Evolutionary conservation across 2,888 invertebrate species (phyloP), one percentile per base, ranked within the genome.

Genomic region (Pteria penguin): DNA sequence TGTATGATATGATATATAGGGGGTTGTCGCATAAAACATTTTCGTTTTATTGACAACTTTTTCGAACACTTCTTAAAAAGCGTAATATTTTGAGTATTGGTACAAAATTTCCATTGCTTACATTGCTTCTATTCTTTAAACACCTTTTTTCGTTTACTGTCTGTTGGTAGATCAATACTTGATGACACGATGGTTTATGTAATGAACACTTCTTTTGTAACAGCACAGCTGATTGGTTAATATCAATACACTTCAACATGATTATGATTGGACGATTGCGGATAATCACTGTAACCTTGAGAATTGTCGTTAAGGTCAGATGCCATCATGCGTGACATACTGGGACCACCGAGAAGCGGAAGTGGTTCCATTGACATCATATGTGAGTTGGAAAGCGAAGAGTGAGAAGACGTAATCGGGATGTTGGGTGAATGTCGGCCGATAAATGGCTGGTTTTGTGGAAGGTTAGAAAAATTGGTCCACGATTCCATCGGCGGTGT

Each of bases 201-300:
- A n/a, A n/a, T n/a, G n/a, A n/a, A n/a, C n/a, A n/a, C n/a, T n/a
- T n/a, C n/a, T n/a, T n/a, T n/a, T n/a, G n/a, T n/a, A n/a, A n/a
- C n/a, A n/a, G n/a, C n/a, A n/a, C n/a, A n/a, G n/a, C n/a, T n/a
- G n/a, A n/a, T n/a, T n/a, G n/a, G n/a, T n/a, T n/a, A n/a, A n/a
- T n/a, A n/a, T 85, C 75, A 90, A 75, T 90, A 90, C 29, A 90
- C 90, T 76, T 90, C 90, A 66, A 90, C 90, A 78, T 90, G 90
- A 63, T 84, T 89, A 45, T 88, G 89, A 68, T 84, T 87, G 63
- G 88, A 84, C 60, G 83, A 82, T 57, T 84, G 86, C 26, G 88
- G 86, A 72, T 89, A 90, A 68, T 90, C 89, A 63, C 86, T 81
- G 82, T 86, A 89, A 32, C 85, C 84, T 72, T 84, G 82, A 31